Conservation (phyloP, 2,888 invertebrate genomes). For the Noctua comes region DNA sequence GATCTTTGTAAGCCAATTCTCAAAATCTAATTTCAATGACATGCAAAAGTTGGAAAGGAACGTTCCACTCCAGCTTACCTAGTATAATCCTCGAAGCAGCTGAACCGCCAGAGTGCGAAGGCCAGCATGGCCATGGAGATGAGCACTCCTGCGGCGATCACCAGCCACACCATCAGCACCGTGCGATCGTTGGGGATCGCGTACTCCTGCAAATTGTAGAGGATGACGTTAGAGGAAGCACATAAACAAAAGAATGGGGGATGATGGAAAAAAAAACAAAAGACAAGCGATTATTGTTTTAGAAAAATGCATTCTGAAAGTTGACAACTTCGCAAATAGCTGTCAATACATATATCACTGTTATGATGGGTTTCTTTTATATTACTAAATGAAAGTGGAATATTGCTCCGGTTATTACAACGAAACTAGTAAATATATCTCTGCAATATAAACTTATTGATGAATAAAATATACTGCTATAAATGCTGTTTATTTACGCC, state of each 20-base stretch:
- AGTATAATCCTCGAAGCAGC: slow-evolving; percentile 84
- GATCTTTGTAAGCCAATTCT: background rate
- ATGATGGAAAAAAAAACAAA: no score
- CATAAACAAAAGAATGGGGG: background rate
- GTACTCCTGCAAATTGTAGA: slow-evolving; percentile 80
- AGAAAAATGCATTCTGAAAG: no score
- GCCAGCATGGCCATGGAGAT: slow-evolving; percentile 81
- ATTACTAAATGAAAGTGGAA: no score
- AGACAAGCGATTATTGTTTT: no score
- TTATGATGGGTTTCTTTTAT: no score
- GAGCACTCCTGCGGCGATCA: slow-evolving; percentile 79
- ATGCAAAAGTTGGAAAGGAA: background rate
- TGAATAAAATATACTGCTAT: no score
- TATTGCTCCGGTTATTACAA: no score
- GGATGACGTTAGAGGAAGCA: background rate
- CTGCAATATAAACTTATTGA: no score
- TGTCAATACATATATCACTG: no score
- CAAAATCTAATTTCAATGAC: background rate
- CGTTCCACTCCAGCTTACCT: slow-evolving; percentile 71
- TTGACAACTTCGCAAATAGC: no score
- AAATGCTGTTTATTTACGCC: no score
- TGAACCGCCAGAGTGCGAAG: slow-evolving; percentile 85
- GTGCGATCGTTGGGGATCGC: slow-evolving; percentile 76
- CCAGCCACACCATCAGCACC: slow-evolving; percentile 81
- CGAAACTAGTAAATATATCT: no score